Conservation (phyloP, 2,113 vertebrate species). For the Rutilus rutilus region DNA sequence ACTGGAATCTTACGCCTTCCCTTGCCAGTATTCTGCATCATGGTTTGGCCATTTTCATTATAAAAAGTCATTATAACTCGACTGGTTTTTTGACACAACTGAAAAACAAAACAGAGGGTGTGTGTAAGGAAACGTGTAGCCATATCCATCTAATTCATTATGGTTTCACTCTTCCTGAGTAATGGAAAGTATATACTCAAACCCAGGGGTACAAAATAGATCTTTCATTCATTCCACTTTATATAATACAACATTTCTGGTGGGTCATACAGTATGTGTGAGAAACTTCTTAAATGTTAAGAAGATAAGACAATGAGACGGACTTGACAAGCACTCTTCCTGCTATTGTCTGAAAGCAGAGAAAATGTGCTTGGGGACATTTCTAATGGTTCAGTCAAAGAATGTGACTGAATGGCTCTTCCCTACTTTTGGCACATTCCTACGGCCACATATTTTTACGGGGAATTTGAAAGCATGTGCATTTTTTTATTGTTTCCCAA, state of each 20-base stretch:
- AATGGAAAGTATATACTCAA: conserved; percentile 16
- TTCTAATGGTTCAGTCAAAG: not conserved
- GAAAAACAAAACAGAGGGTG: conserved; percentile 2
- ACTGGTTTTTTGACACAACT: conserved; percentile 2
- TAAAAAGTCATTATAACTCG: not conserved
- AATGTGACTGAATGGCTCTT: not conserved
- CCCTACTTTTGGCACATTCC: not conserved
- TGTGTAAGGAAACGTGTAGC: not conserved
- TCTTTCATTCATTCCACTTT: not conserved
- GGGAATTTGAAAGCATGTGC: not conserved
- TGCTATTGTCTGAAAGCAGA: conserved; percentile 36
- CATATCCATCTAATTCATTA: not conserved
- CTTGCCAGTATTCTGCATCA: not conserved
- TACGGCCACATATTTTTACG: not conserved
- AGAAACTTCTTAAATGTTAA: conserved; percentile 40
- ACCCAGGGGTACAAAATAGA: not conserved
- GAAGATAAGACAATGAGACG: not conserved
- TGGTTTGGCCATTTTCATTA: conserved; percentile 14
- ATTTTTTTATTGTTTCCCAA: not conserved
- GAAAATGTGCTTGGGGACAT: not conserved
- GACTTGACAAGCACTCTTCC: conserved; percentile 22
- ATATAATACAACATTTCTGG: not conserved
- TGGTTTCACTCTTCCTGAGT: conserved; percentile 8
- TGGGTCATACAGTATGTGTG: conserved; percentile 48
- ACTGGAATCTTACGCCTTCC: not conserved